A percentile compares a stretch with the other conserved stretches of the same genome.
These are phyloP conservation scores for Pristionchus exspectatus DNA, from an alignment of 2,888 invertebrate species.

Conservation along the genomic window DNA sequence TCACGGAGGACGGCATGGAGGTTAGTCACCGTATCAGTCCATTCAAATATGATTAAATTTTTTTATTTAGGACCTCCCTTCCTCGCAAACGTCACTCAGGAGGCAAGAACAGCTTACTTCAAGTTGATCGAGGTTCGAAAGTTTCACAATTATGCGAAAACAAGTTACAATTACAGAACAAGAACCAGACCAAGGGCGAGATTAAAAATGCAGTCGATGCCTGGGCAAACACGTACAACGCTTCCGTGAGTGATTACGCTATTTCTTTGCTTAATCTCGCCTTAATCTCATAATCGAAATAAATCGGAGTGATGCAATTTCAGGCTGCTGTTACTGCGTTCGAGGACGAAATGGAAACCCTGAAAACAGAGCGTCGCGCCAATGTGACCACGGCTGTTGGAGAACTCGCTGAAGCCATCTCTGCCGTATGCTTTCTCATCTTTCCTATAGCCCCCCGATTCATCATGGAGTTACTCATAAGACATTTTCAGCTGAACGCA, in stretches of 20 bases:
- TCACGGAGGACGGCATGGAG: not conserved
- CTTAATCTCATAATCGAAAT: no score
- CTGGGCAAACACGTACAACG: not conserved
- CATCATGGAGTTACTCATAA: not conserved
- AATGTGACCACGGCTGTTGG: not conserved
- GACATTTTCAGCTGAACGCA: not conserved
- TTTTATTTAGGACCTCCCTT: not conserved
- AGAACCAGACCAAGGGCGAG: slow-evolving; percentile 49
- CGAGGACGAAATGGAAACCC: not conserved
- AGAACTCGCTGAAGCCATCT: not conserved
- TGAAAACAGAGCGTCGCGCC: slow-evolving; percentile 18
- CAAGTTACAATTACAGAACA: not conserved
- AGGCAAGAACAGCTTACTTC: not conserved
- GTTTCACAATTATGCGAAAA: not conserved
- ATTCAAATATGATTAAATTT: not conserved
- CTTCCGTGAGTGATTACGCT: not conserved
- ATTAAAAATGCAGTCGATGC: not conserved
- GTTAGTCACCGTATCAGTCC: not conserved
- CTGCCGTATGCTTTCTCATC: not conserved
- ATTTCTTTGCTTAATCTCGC: not conserved
- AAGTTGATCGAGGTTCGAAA: not conserved
- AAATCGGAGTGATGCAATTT: no score
- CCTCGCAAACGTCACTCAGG: not conserved
- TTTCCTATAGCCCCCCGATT: not conserved
- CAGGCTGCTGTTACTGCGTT: not conserved